Evolutionary conservation across 2,797 vertebrate species (phyloP).

Genomic region (Sarcoramphus papa): DNA sequence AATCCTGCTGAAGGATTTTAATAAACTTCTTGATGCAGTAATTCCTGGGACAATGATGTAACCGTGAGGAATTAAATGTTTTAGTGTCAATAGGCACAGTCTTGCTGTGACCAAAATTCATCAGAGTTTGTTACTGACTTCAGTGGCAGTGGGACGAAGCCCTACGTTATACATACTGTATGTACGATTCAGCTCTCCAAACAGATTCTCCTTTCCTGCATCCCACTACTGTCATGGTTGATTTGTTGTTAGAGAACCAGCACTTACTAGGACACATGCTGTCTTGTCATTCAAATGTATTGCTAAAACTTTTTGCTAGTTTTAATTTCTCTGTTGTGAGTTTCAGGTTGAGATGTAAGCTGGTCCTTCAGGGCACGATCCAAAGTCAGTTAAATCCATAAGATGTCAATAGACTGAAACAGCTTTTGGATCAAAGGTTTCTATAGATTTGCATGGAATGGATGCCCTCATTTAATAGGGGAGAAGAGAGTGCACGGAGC

Average conservation of each 20-base stretch:
- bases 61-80: background rate
- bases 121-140: background rate
- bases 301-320: background rate
- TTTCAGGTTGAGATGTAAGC: background rate
- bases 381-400: background rate
- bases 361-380: background rate
- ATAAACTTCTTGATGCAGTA: background rate
- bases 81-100: background rate
- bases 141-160: background rate
- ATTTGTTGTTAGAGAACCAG: background rate
- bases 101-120: background rate
- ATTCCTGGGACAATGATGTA: background rate
- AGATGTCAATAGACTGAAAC: background rate
- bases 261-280: rapidly evolving
- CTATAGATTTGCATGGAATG: background rate
- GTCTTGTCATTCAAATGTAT: background rate
- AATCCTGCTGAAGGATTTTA: background rate
- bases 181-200: background rate
- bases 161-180: background rate
- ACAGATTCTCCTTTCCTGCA: background rate
- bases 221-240: background rate
- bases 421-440: background rate
- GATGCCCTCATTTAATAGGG: background rate
- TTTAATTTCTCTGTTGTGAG: background rate
- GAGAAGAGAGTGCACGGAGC: background rate